Evolutionary conservation across 2,888 invertebrate genomes (phyloP), one percentile per base, ranked within the genome.

Genomic region (Podabrus alpinus): DNA sequence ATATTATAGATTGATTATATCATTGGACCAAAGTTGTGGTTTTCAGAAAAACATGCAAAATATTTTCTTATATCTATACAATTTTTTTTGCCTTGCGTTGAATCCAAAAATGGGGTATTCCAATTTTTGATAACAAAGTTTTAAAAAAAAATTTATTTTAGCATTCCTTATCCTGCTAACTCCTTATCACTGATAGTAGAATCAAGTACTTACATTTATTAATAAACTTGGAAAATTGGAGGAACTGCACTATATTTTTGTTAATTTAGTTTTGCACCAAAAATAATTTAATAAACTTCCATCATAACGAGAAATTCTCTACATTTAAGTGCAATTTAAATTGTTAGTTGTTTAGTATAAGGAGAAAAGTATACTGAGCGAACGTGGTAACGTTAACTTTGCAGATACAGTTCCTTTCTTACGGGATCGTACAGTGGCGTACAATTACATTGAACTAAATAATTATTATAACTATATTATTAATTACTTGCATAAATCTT

Each of bases 371-470:
- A 29, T 24, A 66, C 24, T 25, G 73, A 76, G 73, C 69, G 71
- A 72, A 69, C 69, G 66, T 66, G 74, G 78, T 83, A 84, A 82
- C 82, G 83, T 84, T 82, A 83, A 81, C 80, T 71, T 79, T 73
- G 77, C 79, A 83, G 82, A 82, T 83, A 84, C 84, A 83, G 84
- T 84, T 84, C 77, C 81, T 82, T 76, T 73, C 76, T 73, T 84
- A 84, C 84, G 84, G 84, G 84, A 84, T 81, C 79, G 79, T 74
- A 76, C 81, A 81, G 82, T 82, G 81, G 83, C 83, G 81, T 79
- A 80, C 80, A 79, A 77, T 72, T 73, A 69, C 71, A 70, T 68
- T 29, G 25, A 69, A 29, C 61, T 68, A 68, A 60, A 74, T 74
- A 59, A 75, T 66, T 24, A 71, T 68, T 62, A 70, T n/a, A n/a